phyloP scores from a whole-genome alignment of 1,140 invertebrate species.

The Phymorhynchus buccinoides region DNA sequence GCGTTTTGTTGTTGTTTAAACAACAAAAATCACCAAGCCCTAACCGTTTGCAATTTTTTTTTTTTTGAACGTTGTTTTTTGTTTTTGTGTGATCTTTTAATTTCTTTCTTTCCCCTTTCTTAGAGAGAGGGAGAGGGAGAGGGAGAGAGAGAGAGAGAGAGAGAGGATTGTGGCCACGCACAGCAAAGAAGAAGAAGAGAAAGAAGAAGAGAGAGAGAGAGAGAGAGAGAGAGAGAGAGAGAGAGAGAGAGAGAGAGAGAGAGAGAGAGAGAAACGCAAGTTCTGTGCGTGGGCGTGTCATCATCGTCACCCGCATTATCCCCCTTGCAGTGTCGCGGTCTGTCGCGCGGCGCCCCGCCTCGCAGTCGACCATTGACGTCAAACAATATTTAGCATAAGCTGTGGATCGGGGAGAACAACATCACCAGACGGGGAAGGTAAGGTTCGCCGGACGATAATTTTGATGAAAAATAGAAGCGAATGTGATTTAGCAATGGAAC shows the following conservation, averaged over 20 bases:
- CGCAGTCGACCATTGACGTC: constrained; percentile 41
- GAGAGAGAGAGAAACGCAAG: too few species aligned
- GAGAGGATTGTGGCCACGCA: neutral
- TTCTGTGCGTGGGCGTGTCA: neutral
- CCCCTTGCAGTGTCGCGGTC: constrained; percentile 34
- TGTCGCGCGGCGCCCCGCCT: constrained; percentile 36
- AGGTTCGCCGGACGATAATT: neutral
- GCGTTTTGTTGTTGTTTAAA: too few species aligned
- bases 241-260: too few species aligned
- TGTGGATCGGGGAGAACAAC: neutral
- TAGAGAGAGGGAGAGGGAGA: too few species aligned
- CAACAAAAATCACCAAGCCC: too few species aligned
- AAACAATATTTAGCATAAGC: constrained; percentile 51
- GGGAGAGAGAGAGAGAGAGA: neutral
- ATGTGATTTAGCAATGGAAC: neutral
- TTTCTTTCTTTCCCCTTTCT: constrained; percentile 16
- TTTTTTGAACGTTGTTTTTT: neutral
- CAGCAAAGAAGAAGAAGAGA: too few species aligned
- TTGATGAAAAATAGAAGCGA: neutral
- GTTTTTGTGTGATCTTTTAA: neutral
- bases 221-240: too few species aligned
- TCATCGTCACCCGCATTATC: neutral
- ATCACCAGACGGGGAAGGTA: neutral
- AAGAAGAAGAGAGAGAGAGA: too few species aligned
- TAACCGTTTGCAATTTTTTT: too few species aligned